Evolutionary conservation across 2,113 vertebrate genomes (phyloP).

Genomic region (Tachuris rubrigastra): DNA sequence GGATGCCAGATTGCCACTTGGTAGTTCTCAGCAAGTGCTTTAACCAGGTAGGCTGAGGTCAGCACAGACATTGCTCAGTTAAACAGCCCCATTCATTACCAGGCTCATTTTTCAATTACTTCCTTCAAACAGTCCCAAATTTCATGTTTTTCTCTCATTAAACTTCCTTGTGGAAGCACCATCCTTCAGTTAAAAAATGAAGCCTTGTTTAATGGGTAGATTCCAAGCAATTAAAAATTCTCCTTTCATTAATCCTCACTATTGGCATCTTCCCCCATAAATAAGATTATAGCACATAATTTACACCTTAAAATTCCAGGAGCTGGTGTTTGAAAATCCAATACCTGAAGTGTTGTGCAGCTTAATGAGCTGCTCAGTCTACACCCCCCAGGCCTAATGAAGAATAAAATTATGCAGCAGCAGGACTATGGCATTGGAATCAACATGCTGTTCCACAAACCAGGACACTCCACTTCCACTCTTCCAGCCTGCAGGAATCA

Average conservation of each 20-base stretch:
- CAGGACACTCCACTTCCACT: neutral
- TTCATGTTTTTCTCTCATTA: neutral
- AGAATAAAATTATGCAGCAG: neutral
- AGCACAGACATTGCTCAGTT: neutral
- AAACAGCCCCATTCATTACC: neutral
- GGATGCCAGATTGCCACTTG: neutral
- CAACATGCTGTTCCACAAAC: neutral
- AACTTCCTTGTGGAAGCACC: neutral
- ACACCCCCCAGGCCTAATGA: neutral
- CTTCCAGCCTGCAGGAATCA: constrained; percentile 62
- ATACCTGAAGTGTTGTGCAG: neutral
- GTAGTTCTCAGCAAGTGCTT: neutral
- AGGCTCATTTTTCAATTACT: neutral
- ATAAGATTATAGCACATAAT: constrained; percentile 19
- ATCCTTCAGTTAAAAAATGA: neutral
- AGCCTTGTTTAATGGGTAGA: neutral
- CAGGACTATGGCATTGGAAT: neutral
- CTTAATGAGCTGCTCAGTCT: neutral
- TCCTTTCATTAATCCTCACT: constrained; percentile 1
- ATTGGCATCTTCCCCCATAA: constrained; percentile 32
- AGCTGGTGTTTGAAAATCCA: neutral
- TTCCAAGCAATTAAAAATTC: constrained; percentile 1
- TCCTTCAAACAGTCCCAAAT: neutral
- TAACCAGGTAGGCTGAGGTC: neutral
- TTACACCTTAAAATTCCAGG: neutral